Conservation (phyloP, 2,113 vertebrate genomes). For the Brachirus orientalis region DNA sequence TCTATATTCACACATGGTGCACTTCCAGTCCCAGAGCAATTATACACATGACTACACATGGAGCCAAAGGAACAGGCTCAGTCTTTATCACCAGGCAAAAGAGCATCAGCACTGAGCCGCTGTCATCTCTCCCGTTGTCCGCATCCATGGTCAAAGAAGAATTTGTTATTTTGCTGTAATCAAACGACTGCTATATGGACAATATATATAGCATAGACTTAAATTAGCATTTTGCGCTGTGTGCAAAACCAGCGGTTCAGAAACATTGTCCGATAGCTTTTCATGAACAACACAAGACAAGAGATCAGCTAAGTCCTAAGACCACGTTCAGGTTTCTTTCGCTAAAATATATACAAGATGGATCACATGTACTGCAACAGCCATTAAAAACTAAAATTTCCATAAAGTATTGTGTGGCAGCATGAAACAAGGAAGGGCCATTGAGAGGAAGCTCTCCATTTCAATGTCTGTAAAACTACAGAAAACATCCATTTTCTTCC, state of each 20-base stretch:
- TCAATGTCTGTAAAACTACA: too few relatives aligned
- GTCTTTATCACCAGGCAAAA: constrained; percentile 79
- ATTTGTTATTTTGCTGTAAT: constrained; percentile 72
- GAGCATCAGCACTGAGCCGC: constrained; percentile 66
- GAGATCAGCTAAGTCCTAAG: too few relatives aligned
- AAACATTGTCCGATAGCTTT: constrained; percentile 10
- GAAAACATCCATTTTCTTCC: too few relatives aligned
- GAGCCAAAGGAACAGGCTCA: constrained; percentile 74
- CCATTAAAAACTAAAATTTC: too few relatives aligned
- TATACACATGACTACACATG: constrained; percentile 80
- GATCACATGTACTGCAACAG: too few relatives aligned
- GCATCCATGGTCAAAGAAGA: constrained; percentile 74
- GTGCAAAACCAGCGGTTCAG: constrained; percentile 53
- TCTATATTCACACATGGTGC: constrained; percentile 81
- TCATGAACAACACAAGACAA: too few relatives aligned
- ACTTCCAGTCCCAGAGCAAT: constrained; percentile 81
- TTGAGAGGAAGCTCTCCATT: too few relatives aligned
- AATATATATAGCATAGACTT: constrained; percentile 35
- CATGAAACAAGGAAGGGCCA: too few relatives aligned
- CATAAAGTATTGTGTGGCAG: too few relatives aligned
- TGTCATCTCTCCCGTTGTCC: constrained; percentile 66
- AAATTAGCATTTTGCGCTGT: constrained; percentile 61
- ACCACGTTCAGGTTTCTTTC: too few relatives aligned
- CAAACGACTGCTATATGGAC: constrained; percentile 61
- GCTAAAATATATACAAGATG: too few relatives aligned